Evolutionary conservation across 2,888 invertebrate genomes (phyloP).

Genomic region (Drosophila quinaria): DNA sequence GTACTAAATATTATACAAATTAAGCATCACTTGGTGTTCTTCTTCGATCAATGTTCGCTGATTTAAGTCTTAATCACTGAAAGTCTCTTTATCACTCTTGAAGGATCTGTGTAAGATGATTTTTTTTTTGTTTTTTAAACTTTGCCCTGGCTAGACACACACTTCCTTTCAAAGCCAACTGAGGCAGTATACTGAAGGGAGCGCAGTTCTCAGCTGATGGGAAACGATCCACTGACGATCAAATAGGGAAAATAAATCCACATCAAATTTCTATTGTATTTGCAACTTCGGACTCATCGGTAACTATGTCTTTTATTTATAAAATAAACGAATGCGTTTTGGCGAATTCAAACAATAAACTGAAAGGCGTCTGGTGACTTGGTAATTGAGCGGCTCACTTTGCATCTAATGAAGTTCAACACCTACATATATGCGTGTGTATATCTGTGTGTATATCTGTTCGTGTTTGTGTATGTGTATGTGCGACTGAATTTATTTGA

Average conservation of each 20-base stretch:
- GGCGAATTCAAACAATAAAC: conserved; percentile 30
- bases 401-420: conserved; percentile 1
- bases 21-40: too few relatives aligned
- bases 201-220: not conserved
- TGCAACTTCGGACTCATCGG: conserved; percentile 8
- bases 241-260: conserved; percentile 7
- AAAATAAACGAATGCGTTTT: conserved; percentile 15
- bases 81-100: conserved; percentile 9
- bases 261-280: conserved; percentile 30
- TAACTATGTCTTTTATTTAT: conserved; percentile 17
- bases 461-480: not conserved
- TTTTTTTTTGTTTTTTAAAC: not conserved
- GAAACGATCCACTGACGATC: not conserved
- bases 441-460: not conserved
- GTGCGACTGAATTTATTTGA: conserved; percentile 8
- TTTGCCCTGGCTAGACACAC: not conserved
- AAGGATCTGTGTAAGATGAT: too few relatives aligned
- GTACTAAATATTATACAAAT: too few relatives aligned
- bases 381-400: conserved; percentile 32
- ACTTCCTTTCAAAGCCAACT: conserved; percentile 41
- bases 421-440: conserved; percentile 1
- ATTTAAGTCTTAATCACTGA: conserved; percentile 6
- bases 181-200: conserved; percentile 32
- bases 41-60: too few relatives aligned
- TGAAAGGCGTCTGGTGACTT: conserved; percentile 18